Evolutionary conservation across 1,140 invertebrate genomes (phyloP).

Genomic region (Diabrotica virgifera): DNA sequence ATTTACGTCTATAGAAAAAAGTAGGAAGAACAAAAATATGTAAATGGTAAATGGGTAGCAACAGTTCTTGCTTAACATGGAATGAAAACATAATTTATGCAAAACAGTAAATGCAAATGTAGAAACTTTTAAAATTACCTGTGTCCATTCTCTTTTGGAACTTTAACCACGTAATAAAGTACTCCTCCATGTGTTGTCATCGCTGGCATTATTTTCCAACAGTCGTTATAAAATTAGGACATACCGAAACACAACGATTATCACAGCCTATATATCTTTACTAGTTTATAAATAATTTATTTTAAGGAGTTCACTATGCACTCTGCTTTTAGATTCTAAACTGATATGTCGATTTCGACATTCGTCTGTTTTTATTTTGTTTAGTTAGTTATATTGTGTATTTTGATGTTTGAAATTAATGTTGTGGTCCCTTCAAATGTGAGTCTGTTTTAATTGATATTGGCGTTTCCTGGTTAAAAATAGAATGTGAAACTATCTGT

Average conservation of each 20-base stretch:
- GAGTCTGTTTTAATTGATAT: conserved; percentile 8
- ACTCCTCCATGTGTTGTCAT: conserved; percentile 57
- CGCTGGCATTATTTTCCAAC: conserved; percentile 42
- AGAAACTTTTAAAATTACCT: conserved; percentile 11
- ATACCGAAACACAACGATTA: background rate
- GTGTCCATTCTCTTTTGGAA: conserved; percentile 47
- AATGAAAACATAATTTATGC: too few relatives aligned
- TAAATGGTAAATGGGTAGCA: too few relatives aligned
- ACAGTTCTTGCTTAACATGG: too few relatives aligned
- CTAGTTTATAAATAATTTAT: background rate
- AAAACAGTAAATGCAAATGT: too few relatives aligned
- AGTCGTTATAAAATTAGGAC: background rate
- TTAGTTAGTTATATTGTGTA: too few relatives aligned
- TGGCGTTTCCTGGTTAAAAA: conserved; percentile 10
- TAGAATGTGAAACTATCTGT: background rate
- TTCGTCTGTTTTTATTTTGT: too few relatives aligned
- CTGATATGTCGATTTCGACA: too few relatives aligned
- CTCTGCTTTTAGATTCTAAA: too few relatives aligned
- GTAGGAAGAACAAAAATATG: too few relatives aligned
- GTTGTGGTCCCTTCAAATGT: background rate
- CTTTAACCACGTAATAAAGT: conserved; percentile 57
- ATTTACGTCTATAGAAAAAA: too few relatives aligned
- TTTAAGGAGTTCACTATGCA: too few relatives aligned
- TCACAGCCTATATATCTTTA: background rate
- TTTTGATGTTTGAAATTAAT: too few relatives aligned